Evolutionary conservation across 1,140 invertebrate genomes (phyloP), one percentile per base, ranked within the genome.

Genomic region (Micrasema longulum): DNA sequence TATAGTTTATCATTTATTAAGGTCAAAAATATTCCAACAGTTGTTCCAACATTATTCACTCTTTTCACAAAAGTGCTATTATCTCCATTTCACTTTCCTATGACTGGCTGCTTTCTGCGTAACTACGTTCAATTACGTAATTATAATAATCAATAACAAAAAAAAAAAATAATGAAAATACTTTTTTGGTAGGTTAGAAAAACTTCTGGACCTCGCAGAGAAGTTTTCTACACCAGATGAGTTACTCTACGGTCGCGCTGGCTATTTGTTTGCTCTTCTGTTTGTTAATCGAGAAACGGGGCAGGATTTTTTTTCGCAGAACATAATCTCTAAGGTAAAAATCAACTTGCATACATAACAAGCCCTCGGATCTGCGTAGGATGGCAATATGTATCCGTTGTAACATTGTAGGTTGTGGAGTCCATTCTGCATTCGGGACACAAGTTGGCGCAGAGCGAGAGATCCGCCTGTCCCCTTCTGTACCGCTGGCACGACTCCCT

Each of bases 401-500:
- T 16, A 14, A 14, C 18, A 45, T 71, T 72, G 43, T 41, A 92
- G 90, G 87, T 94, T 0, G 85, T 92, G 22, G 74, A 82, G 65
- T 79, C 84, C 11, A 89, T 95, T 23, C 77, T 96, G 14, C 82
- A 85, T 73, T 90, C 89, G 76, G 95, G 94, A 7, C 84, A 90
- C 69, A 82, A 88, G 11, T 77, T 76, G 67, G 73, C 83, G 73
- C 83, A 80, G 76, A 1, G 36, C 1, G 5, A 22, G 3, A 80
- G 80, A 73, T 83, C 78, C 65, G 82, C 86, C 52, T 85, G 86
- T 75, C 92, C 93, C 1, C 81, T 97, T 16, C 89, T 94, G 86
- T 97, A 92, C 82, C 83, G 90, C 76, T 97, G 95, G 95, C 94
- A 97, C 84, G 89, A 91, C n/a, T 92, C 90, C 79, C 87, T 91